A percentile compares a stretch with the other conserved stretches of the same genome.
Conservation (phyloP, 2,888 invertebrate genomes). For the Synanthedon andrenaeformis region DNA sequence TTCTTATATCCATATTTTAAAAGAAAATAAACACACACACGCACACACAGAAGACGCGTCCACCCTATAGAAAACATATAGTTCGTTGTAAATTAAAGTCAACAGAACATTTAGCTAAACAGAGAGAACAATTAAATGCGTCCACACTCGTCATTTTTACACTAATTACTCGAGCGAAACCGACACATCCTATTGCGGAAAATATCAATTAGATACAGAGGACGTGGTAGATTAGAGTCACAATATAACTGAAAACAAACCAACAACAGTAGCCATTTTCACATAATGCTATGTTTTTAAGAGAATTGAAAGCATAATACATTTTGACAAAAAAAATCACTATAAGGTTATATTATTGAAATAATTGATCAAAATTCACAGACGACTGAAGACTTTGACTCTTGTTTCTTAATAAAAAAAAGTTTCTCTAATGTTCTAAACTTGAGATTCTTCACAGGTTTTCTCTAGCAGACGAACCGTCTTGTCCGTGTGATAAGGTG, state of each 20-base stretch:
- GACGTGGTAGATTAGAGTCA: constrained; percentile 18
- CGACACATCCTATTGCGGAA: constrained; percentile 28
- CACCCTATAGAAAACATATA: background rate
- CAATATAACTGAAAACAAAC: background rate
- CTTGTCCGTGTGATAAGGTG: too few relatives aligned
- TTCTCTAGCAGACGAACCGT: too few relatives aligned
- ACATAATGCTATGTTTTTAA: too few relatives aligned
- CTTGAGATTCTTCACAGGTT: too few relatives aligned
- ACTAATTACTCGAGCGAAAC: constrained; percentile 2
- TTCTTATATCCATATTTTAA: background rate
- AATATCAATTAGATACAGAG: constrained; percentile 22
- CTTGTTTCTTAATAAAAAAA: too few relatives aligned
- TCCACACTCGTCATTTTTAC: constrained; percentile 1
- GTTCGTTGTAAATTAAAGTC: background rate
- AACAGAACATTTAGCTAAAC: background rate
- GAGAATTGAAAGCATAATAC: too few relatives aligned
- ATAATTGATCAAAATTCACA: too few relatives aligned
- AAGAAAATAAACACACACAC: background rate
- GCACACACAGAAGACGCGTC: background rate
- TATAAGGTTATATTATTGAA: too few relatives aligned
- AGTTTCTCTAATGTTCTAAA: too few relatives aligned
- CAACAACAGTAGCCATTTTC: background rate
- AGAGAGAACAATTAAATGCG: constrained; percentile 4
- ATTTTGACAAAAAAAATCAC: too few relatives aligned
- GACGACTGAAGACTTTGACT: too few relatives aligned